Evolutionary conservation across 2,888 invertebrate species (phyloP).

Genomic region (Phasia obesa): DNA sequence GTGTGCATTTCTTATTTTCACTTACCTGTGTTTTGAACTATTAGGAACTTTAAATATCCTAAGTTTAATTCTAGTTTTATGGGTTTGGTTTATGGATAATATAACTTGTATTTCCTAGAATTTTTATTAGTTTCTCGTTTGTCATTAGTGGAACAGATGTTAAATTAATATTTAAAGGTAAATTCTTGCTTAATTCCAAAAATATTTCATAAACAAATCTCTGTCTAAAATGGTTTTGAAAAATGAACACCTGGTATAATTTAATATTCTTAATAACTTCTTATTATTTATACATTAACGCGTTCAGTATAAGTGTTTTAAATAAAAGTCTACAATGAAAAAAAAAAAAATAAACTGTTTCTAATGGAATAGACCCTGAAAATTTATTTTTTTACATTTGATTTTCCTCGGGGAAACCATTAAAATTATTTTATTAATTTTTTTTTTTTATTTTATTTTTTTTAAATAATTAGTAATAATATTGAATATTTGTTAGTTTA

Average conservation of each 20-base stretch:
- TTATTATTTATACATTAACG: background rate
- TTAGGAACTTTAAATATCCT: background rate
- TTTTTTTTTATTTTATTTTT: no score
- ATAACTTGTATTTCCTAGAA: background rate
- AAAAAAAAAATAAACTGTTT: no score
- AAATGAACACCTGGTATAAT: background rate
- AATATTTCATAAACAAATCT: background rate
- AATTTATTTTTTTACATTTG: no score
- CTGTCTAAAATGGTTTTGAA: background rate
- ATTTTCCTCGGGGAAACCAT: no score
- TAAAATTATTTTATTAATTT: no score
- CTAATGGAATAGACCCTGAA: no score
- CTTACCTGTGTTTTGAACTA: background rate
- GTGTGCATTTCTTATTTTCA: no score
- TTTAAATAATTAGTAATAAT: no score
- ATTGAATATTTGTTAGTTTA: no score
- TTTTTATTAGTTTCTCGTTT: background rate
- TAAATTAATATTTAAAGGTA: background rate
- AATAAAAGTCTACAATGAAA: no score
- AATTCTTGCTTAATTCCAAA: background rate
- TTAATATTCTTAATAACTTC: background rate
- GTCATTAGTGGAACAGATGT: background rate
- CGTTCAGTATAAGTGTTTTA: no score
- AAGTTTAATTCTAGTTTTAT: background rate
- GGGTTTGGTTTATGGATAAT: background rate